Conservation (phyloP, 2,113 vertebrate species). For the rabbit (Oryctolagus cuniculus) region mOryCun1.1 NC_091441.1:74860001-74860500, state of each 20-base stretch:
- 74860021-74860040: background rate
- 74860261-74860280: background rate
- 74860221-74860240: too few species aligned
- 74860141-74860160: fast-evolving
- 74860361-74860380: background rate
- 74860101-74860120: background rate
- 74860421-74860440: background rate
- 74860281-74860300: background rate
- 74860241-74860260: background rate
- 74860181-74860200: background rate
- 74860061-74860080: background rate
- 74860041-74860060: background rate
- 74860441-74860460: background rate
- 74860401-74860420: background rate
- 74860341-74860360: background rate
- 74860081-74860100: background rate
- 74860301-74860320: background rate
- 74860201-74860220: background rate
- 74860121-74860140: background rate
- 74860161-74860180: background rate
- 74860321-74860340: background rate
- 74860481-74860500: too few species aligned
- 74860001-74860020: background rate
- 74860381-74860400: background rate
- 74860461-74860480: background rate